Evolutionary conservation across 2,888 invertebrate genomes (phyloP).

Genomic region (Agriopis marginaria): DNA sequence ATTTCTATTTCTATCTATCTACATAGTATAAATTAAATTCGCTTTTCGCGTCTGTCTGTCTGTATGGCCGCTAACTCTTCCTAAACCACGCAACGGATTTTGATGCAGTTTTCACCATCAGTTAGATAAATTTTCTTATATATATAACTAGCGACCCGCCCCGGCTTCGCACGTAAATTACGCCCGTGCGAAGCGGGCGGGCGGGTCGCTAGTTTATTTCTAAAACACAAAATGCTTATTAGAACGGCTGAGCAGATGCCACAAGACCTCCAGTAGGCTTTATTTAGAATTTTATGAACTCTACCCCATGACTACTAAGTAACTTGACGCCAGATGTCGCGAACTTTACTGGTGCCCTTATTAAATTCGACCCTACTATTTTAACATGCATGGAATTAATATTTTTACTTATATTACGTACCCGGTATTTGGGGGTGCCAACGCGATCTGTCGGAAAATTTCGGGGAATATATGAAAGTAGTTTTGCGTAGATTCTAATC

Average conservation of each 20-base stretch:
- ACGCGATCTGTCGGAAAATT: not conserved
- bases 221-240: conserved; percentile 8
- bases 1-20: no score
- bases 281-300: conserved; percentile 35
- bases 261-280: conserved; percentile 1
- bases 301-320: conserved; percentile 34
- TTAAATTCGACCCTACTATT: conserved; percentile 51
- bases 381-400: conserved; percentile 40
- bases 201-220: no score
- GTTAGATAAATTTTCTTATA: no score
- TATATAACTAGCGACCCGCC: no score
- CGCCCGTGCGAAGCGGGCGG: no score
- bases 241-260: conserved; percentile 17
- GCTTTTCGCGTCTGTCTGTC: no score
- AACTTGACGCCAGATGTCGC: conserved; percentile 49
- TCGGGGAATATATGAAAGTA: not conserved
- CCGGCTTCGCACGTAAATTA: no score
- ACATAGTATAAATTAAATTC: no score
- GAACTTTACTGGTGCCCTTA: conserved; percentile 48
- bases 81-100: no score
- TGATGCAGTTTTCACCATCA: no score
- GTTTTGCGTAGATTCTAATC: no score
- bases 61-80: no score
- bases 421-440: not conserved
- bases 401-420: conserved; percentile 22